phyloP scores from a whole-genome alignment of 2,113 vertebrate genomes.

The Gasterosteus nipponicus region DNA sequence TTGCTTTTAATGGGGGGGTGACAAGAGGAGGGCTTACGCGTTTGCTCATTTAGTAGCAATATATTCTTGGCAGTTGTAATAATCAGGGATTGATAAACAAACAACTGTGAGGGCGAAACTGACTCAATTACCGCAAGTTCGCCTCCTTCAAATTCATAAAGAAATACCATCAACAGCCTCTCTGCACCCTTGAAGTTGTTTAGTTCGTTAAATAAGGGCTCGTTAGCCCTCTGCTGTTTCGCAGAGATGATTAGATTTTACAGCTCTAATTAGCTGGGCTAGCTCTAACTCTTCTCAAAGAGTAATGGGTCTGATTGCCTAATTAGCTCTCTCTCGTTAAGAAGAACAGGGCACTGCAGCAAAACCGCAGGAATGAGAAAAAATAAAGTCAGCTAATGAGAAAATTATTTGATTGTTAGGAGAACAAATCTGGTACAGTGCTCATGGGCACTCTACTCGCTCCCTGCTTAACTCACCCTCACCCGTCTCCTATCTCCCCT shows the following conservation, averaged over 20 bases:
- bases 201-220: constrained; percentile 99
- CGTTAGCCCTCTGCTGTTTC: constrained; percentile 98
- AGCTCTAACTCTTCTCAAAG: constrained; percentile 98
- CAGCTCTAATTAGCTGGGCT: constrained; percentile 99
- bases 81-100: constrained; percentile 79
- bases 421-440: constrained; percentile 79
- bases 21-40: constrained; percentile 51
- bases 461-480: constrained; percentile 43
- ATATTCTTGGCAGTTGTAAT: constrained; percentile 79
- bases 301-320: constrained; percentile 98
- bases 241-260: constrained; percentile 99
- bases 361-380: constrained; percentile 80
- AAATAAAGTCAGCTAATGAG: constrained; percentile 82
- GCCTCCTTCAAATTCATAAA: constrained; percentile 80
- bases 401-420: constrained; percentile 84
- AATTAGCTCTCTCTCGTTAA: constrained; percentile 96
- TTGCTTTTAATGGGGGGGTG: constrained; percentile 45
- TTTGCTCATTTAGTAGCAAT: constrained; percentile 77
- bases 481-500: constrained; percentile 32
- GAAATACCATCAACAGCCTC: constrained; percentile 78
- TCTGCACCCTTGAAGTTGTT: constrained; percentile 94
- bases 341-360: constrained; percentile 86
- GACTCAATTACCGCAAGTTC: constrained; percentile 77
- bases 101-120: constrained; percentile 75
- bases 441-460: constrained; percentile 62